Evolutionary conservation across 1,140 invertebrate genomes (phyloP).

Genomic region (Geopemphigus sp.): DNA sequence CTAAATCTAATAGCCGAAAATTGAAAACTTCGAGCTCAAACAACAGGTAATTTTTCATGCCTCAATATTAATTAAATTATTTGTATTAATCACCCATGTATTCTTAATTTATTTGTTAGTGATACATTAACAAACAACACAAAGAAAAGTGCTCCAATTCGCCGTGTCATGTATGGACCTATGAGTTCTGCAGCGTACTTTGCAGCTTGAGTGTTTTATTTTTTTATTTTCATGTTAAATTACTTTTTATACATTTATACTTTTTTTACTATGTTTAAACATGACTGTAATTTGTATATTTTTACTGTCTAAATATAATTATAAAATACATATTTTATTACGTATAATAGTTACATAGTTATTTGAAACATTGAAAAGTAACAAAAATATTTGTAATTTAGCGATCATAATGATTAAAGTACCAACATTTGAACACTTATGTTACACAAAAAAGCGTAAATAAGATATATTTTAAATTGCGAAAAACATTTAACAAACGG

Average conservation of each 20-base stretch:
- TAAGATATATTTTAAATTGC: no score
- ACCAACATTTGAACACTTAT: no score
- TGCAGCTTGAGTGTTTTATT: constrained; percentile 11
- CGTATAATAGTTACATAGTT: no score
- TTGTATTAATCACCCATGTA: not conserved
- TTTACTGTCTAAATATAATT: not conserved
- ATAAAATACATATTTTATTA: constrained; percentile 7
- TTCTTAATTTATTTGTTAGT: constrained; percentile 1
- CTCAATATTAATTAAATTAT: not conserved
- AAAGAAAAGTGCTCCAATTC: constrained; percentile 37
- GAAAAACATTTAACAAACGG: no score
- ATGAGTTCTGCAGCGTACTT: constrained; percentile 24
- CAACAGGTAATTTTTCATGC: constrained; percentile 8
- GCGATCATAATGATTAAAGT: no score
- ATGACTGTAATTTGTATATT: not conserved
- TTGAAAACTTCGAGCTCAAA: constrained; percentile 14
- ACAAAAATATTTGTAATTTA: no score
- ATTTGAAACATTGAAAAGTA: no score
- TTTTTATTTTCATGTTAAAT: constrained; percentile 19
- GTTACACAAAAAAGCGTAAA: no score
- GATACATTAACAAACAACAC: constrained; percentile 22
- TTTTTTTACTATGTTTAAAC: not conserved
- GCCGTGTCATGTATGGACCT: constrained; percentile 41
- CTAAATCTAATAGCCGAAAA: constrained; percentile 16
- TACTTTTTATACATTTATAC: not conserved